A percentile compares a stretch with the other conserved stretches of the same genome.
These are phyloP conservation scores for Callosobruchus maculatus DNA, from an alignment of 2,888 invertebrate species.

Conservation along the genomic window DNA sequence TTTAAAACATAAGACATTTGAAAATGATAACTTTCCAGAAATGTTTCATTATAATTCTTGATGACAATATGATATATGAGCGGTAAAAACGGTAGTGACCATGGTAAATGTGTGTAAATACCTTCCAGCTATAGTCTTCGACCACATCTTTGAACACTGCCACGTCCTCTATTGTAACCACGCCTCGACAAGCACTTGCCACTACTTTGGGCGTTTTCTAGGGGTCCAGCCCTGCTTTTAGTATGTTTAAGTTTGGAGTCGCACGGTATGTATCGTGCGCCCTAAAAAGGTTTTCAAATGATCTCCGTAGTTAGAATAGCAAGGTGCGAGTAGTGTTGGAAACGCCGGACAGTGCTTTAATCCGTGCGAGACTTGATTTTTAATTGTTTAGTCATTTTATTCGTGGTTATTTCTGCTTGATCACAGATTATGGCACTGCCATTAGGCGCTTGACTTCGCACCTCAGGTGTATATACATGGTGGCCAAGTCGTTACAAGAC, in stretches of 20 bases:
- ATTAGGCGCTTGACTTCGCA: slow-evolving; percentile 28
- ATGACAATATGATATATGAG: neutral
- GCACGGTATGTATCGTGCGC: slow-evolving; percentile 28
- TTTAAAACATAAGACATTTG: too few relatives aligned
- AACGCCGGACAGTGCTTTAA: slow-evolving; percentile 26
- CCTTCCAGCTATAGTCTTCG: neutral
- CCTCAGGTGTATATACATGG: slow-evolving; percentile 39
- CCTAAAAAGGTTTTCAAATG: slow-evolving; percentile 48
- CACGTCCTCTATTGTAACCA: neutral
- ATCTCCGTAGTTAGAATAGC: slow-evolving; percentile 50
- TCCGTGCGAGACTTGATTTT: neutral
- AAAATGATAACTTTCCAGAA: too few relatives aligned
- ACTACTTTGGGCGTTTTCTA: neutral
- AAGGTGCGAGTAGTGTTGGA: slow-evolving; percentile 44
- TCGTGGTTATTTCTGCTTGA: neutral
- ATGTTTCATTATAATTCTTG: too few relatives aligned
- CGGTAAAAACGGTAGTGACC: neutral
- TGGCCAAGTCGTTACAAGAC: slow-evolving; percentile 15
- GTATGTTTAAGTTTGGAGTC: slow-evolving; percentile 32
- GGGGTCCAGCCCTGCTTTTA: slow-evolving; percentile 11
- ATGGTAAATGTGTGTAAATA: neutral
- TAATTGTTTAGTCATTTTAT: neutral
- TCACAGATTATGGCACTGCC: neutral
- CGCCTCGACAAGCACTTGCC: neutral
- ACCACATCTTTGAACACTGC: neutral